Evolutionary conservation across 2,888 invertebrate species (phyloP), one percentile per base, ranked within the genome.

Genomic region (Vanessa cardui): DNA sequence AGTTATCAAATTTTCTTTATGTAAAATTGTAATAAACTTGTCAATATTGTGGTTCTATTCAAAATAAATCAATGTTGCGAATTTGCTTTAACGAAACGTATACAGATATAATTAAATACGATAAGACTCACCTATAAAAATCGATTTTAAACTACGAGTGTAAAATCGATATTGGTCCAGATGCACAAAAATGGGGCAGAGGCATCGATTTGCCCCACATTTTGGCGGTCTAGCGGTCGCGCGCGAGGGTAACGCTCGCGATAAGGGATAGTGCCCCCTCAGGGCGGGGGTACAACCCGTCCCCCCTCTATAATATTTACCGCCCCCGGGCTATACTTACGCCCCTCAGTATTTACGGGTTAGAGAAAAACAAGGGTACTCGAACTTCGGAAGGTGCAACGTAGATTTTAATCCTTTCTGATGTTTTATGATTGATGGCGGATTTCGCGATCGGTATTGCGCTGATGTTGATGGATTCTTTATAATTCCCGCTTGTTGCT

Each of bases 331-430:
- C 91, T 80, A 87, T 92, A 91, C 92, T 92, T 92, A 92, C 92
- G 90, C 92, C 92, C 92, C 92, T 91, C 87, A 89, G 90, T 90
- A 92, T 92, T 92, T 92, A 91, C 92, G 92, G 92, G 88, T 90
- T 91, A 88, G 90, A 92, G 92, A 92, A 92, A 92, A 92, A 92
- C 92, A 92, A 92, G 92, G 92, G 92, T 90, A 92, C 91, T 91
- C 89, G 87, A 90, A 89, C 89, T 88, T 88, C 85, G 84, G 90
- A 91, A 92, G 92, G 92, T 92, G 92, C 92, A 92, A 91, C 92
- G 92, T 91, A 89, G 90, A 92, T 92, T 92, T 91, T 92, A 92
- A 92, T 92, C 92, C 92, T 91, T 92, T 91, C 88, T 90, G 92
- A 92, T 91, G 92, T 90, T 90, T 92, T 88, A 77, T 92, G 92